phyloP scores from a whole-genome alignment of 2,797 vertebrate species.

The Helostoma temminkii region DNA sequence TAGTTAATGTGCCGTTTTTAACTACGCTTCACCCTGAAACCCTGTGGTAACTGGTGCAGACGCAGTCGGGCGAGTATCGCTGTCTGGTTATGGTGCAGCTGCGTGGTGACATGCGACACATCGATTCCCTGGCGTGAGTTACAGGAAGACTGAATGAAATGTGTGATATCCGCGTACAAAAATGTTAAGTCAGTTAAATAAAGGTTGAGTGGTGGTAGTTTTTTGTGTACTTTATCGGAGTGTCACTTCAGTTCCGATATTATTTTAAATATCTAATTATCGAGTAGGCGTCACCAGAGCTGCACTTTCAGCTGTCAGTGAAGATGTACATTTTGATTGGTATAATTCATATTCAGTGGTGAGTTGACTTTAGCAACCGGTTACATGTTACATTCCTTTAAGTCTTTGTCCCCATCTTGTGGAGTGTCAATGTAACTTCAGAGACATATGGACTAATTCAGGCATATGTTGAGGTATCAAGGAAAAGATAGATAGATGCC shows the following conservation, averaged over 20 bases:
- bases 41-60: background rate
- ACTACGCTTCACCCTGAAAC: background rate
- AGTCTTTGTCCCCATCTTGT: constrained; percentile 66
- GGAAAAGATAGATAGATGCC: too few relatives aligned
- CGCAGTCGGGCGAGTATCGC: background rate
- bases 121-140: constrained; percentile 23
- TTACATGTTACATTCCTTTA: background rate
- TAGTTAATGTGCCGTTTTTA: background rate
- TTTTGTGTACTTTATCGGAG: background rate
- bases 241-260: background rate
- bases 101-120: constrained; percentile 4
- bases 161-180: constrained; percentile 50
- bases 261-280: background rate
- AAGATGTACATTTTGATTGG: background rate
- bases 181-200: background rate
- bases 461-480: too few relatives aligned
- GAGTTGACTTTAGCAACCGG: background rate
- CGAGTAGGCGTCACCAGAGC: too few relatives aligned
- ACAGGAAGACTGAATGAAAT: constrained; percentile 60
- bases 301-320: background rate
- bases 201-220: background rate
- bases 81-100: background rate
- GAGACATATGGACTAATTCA: background rate
- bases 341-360: background rate
- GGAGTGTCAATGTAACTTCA: constrained; percentile 20